These are phyloP conservation scores for Cichlasoma orientale DNA, from an alignment of 2,797 vertebrate genomes.

Conservation along the genomic window DNA sequence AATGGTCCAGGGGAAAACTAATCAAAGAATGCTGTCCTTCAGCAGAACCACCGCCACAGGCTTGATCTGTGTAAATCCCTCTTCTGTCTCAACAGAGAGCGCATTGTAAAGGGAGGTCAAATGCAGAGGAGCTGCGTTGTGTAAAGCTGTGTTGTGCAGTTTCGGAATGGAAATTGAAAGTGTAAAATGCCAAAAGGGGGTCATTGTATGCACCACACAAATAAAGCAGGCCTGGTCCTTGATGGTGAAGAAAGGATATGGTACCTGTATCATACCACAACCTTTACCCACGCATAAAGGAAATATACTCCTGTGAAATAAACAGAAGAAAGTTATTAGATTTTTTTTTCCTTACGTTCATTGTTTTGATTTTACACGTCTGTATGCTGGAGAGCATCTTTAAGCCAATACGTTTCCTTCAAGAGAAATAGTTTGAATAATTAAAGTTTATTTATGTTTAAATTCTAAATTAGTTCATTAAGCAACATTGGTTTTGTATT, in stretches of 20 bases:
- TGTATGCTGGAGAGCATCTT: not conserved
- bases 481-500: not conserved
- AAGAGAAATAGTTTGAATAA: not conserved
- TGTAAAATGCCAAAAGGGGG: constrained; percentile 53
- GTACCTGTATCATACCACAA: not conserved
- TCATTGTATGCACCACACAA: constrained; percentile 34
- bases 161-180: constrained; percentile 58
- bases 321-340: not conserved
- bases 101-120: constrained; percentile 64
- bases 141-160: constrained; percentile 52
- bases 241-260: not conserved
- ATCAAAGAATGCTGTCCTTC: constrained; percentile 69
- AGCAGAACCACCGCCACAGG: constrained; percentile 62
- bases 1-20: constrained; percentile 61
- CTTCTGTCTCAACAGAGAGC: constrained; percentile 65
- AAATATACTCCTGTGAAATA: not conserved
- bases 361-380: not conserved
- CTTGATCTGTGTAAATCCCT: constrained; percentile 64
- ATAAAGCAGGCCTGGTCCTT: constrained; percentile 10
- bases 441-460: not conserved
- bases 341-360: not conserved
- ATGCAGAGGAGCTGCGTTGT: constrained; percentile 62
- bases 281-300: not conserved
- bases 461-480: not conserved
- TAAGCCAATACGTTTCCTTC: not conserved